Percentiles rank a stretch among this genome's conserved stretches.
Conservation (phyloP, 2,113 vertebrate genomes). For the Aythya baeri region DNA sequence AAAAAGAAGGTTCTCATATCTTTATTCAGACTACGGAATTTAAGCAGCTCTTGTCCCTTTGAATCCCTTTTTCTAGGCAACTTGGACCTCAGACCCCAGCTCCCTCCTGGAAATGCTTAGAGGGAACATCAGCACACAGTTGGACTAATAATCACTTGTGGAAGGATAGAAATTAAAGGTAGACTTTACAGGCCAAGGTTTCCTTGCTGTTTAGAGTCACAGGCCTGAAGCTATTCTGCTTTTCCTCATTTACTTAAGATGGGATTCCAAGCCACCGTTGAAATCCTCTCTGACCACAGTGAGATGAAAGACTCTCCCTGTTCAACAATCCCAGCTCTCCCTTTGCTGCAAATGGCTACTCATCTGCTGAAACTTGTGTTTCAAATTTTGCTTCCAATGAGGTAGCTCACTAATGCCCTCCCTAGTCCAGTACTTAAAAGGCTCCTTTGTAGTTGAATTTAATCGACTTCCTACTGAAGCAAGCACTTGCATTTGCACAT, state of each 20-base stretch:
- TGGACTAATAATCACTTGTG: background rate
- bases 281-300: background rate
- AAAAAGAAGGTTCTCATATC: background rate
- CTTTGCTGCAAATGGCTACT: background rate
- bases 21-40: accelerated
- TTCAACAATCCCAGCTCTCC: background rate
- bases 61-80: background rate
- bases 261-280: background rate
- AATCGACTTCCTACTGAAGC: background rate
- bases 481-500: background rate
- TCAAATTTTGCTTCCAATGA: accelerated
- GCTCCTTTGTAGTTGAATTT: background rate
- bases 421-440: background rate
- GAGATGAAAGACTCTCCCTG: background rate
- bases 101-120: background rate
- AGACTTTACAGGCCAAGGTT: background rate
- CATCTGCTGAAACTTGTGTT: background rate
- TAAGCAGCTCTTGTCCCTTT: background rate
- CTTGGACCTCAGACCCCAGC: background rate
- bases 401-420: background rate
- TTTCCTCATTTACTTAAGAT: background rate
- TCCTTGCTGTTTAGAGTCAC: background rate
- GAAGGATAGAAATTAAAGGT: background rate
- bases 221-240: background rate
- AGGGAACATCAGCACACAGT: background rate